Evolutionary conservation across 2,113 vertebrate genomes (phyloP).

Genomic region (Beaufortia kweichowensis): DNA sequence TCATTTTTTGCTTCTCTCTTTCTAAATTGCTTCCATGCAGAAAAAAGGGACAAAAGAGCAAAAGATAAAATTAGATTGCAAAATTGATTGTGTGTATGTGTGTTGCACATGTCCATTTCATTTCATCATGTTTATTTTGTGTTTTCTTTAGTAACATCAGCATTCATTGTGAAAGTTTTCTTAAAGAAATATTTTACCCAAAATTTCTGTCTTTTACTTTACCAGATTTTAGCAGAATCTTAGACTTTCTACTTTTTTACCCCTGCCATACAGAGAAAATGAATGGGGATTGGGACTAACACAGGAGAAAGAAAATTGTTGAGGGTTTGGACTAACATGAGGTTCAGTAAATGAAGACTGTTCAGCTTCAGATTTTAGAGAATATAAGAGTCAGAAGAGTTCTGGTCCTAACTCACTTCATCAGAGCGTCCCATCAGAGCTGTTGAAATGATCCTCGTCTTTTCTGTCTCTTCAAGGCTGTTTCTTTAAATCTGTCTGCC

Average conservation of each 20-base stretch:
- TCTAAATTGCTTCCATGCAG: constrained; percentile 15
- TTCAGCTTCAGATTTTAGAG: not conserved
- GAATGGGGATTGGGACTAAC: no score
- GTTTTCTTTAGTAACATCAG: not conserved
- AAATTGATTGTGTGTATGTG: constrained; percentile 49
- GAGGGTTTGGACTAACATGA: not conserved
- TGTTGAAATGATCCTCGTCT: constrained; percentile 3
- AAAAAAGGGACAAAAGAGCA: constrained; percentile 22
- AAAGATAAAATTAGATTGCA: constrained; percentile 57
- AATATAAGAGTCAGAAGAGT: not conserved
- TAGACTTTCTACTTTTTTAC: no score
- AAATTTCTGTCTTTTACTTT: no score
- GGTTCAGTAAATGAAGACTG: not conserved
- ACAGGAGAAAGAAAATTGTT: not conserved
- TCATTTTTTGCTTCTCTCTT: not conserved
- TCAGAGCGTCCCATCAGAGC: constrained; percentile 21
- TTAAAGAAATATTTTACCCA: no score
- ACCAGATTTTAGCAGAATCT: no score
- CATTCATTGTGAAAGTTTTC: not conserved
- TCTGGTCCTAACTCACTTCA: constrained; percentile 19
- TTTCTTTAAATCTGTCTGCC: constrained; percentile 28
- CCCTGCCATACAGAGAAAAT: no score
- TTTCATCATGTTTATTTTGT: not conserved
- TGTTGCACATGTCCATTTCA: not conserved
- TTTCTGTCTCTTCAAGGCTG: constrained; percentile 46